Evolutionary conservation across 2,797 vertebrate species (phyloP).

Genomic region (Sebastes hubbsi): DNA sequence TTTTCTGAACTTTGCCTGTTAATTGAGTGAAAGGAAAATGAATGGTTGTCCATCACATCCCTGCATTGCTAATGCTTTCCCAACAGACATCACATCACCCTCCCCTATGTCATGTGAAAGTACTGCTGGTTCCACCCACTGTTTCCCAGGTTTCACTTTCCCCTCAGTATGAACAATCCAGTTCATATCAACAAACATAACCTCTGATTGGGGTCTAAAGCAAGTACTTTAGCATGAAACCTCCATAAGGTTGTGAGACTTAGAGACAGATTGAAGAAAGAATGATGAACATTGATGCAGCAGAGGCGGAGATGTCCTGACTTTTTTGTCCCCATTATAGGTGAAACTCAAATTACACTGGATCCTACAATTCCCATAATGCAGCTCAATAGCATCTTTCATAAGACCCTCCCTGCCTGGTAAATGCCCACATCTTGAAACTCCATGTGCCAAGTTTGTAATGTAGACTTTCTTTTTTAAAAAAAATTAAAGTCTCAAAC

Average conservation of each 20-base stretch:
- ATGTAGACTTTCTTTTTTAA: rapidly evolving
- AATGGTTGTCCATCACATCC: background rate
- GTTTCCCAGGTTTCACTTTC: background rate
- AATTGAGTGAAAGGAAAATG: background rate
- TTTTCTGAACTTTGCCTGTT: background rate
- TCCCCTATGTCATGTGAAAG: background rate
- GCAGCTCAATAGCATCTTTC: background rate
- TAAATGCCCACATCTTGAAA: too few species aligned
- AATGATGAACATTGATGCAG: background rate
- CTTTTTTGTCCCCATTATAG: background rate
- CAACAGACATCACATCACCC: background rate
- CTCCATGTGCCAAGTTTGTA: background rate
- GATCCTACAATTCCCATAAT: background rate
- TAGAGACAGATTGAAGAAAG: background rate
- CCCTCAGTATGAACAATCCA: background rate
- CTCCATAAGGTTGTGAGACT: background rate
- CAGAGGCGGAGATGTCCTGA: background rate
- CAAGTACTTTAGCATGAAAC: background rate
- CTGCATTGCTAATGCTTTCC: background rate
- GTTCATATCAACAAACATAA: background rate
- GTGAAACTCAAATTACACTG: background rate
- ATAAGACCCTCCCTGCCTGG: background rate
- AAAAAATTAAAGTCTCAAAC: background rate
- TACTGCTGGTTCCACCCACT: background rate
- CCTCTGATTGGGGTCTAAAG: background rate